Conservation (phyloP, 2,113 vertebrate genomes). For the Mustela nigripes region DNA sequence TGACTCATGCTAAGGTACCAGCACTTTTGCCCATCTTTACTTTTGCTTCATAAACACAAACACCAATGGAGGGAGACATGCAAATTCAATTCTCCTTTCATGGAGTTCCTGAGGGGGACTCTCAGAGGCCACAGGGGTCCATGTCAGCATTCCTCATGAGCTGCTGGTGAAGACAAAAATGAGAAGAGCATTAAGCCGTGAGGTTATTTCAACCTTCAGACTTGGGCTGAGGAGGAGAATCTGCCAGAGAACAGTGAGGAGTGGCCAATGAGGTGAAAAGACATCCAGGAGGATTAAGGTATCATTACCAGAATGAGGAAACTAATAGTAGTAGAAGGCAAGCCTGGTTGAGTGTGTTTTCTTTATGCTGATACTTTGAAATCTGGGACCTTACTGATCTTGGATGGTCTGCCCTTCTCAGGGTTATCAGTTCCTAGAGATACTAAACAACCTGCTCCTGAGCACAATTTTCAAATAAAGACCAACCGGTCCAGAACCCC, state of each 20-base stretch:
- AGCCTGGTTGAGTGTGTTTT: not conserved
- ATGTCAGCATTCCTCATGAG: not conserved
- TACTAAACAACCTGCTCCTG: not conserved
- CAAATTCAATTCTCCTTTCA: not conserved
- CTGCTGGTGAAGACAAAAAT: not conserved
- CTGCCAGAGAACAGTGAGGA: not conserved
- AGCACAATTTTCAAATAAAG: not conserved
- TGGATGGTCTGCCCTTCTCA: not conserved
- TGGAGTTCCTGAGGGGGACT: not conserved
- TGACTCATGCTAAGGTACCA: not conserved
- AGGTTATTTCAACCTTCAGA: not conserved
- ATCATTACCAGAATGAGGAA: not conserved
- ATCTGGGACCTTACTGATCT: not conserved
- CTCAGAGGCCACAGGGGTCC: not conserved
- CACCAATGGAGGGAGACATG: not conserved
- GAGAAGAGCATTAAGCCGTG: not conserved
- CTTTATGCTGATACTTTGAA: not conserved
- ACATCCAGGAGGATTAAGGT: not conserved
- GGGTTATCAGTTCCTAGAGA: not conserved
- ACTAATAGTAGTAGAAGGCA: not conserved
- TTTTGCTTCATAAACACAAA: not conserved
- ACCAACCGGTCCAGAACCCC: not conserved
- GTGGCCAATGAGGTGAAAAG: not conserved
- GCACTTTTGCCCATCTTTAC: not conserved
- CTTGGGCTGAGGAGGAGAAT: not conserved